Evolutionary conservation across 2,797 vertebrate species (phyloP), one percentile per base, ranked within the genome.

Genomic region (Myoxocephalus aenaeus): DNA sequence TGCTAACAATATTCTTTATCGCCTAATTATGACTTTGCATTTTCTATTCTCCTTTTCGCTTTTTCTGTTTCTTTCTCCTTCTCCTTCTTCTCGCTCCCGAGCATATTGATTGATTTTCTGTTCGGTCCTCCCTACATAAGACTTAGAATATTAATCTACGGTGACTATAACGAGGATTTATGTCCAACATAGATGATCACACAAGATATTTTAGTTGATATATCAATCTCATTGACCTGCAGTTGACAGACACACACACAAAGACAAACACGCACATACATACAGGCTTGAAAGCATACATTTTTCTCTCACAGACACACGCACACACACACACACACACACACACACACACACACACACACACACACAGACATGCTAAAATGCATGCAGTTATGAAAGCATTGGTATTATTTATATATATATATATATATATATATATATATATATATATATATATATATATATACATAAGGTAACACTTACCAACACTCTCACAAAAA

Each of bases 1-100:
- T 73, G 83, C 81, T 86, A 84, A 89, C 82, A 83, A 86, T 87
- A 79, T 90, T 86, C 88, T 91, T 88, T 90, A 89, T 79, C 62
- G 87, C 73, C 73, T 81, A 78, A 78, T 90, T 90, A 88, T 90
- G 87, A 90, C 89, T 85, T 83, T 80, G 88, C 86, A 75, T 89
- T 84, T 88, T 82, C 77, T 38, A 12, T 71, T 86, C 72, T 77
- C 69, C 73, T 46, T 58, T 48, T 18, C 17, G 12, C 42, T 11
- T 64, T 57, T 64, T 57, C 40, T 5, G 62, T 76, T 85, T 72
- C 63, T 42, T 3, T 79, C 46, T 73, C 57, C 14, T 32, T 25
- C 62, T 25, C 48, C 27, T n/a, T 73, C 54, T 17, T n/a, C 17
- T 72, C 50, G 51, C 74, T 77, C 64, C 68, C 14, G 63, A 75